Conservation (phyloP, 1,140 invertebrate species). For the Drosophila sp. region DNA sequence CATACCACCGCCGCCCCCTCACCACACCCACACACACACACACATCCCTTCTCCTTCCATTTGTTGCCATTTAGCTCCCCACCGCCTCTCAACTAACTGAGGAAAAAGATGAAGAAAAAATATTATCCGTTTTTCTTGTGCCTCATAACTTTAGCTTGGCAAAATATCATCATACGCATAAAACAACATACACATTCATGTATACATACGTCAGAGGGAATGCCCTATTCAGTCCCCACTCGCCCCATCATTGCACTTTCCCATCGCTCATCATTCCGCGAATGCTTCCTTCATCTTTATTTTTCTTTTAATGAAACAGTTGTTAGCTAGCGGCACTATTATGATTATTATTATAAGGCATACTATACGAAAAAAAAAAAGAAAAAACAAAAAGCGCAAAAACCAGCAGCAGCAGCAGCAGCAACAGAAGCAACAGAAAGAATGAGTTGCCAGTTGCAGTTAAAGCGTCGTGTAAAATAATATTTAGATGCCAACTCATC, state of each 20-base stretch:
- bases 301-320: conserved; percentile 77
- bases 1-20: background rate
- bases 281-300: conserved; percentile 44
- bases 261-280: background rate
- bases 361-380: conserved; percentile 42
- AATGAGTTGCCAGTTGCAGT: conserved; percentile 55
- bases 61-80: conserved; percentile 1
- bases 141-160: conserved; percentile 69
- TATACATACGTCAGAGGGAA: conserved; percentile 5
- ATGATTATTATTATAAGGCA: conserved; percentile 79
- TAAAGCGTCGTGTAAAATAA: conserved; percentile 79
- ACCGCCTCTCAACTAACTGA: background rate
- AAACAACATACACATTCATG: conserved; percentile 64
- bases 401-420: background rate
- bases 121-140: conserved; percentile 66
- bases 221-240: background rate
- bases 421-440: background rate
- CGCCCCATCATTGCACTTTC: background rate
- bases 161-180: conserved; percentile 80
- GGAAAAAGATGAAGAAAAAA: conserved; percentile 28
- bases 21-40: conserved; percentile 3
- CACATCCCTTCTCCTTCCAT: background rate
- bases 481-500: conserved; percentile 69
- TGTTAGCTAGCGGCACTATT: conserved; percentile 73
- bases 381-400: background rate